Base-by-base conservation (phyloP, 2,797 vertebrate species). In the Nyctibius grandis region DNA sequence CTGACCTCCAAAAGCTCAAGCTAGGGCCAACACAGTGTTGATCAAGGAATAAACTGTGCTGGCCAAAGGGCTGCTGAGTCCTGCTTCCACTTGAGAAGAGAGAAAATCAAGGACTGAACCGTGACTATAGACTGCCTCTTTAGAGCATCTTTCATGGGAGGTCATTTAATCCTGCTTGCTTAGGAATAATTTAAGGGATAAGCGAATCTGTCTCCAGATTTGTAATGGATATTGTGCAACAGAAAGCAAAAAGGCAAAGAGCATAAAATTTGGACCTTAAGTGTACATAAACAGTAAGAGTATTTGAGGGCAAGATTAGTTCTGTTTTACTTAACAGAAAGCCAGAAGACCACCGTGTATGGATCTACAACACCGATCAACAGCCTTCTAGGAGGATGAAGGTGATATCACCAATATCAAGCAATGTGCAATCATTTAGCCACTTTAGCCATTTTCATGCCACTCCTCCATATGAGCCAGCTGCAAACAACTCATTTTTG, bases 401-500 rank as follows among this genome's bases (percentile, higher is more conserved):
- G 61, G 59, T 26, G 95, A 85, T 53, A 42, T 61, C 78, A 82
- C 48, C 76, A 93, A 19, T 84, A 88, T 89, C 42, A 85, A 82
- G 63, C 60, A 92, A 60, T 60, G 33, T 65, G 61, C 54, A 77
- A 25, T 60, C 86, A 82, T 94, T 88, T 96, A 94, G 83, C 89
- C 47, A 38, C 29, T n/a, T n/a, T n/a, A n/a, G n/a, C n/a, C n/a
- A n/a, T n/a, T 48, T 97, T 73, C 67, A 51, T 89, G 59, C 53
- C 78, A 33, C 67, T 91, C 86, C 57, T 40, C 20, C 60, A 18
- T 29, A 44, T 22, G 31, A 93, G 73, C 77, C 75, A 95, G 63
- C 36, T 34, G 61, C 70, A 96, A 92, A 61, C 79, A 79, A 75
- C 70, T 90, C 56, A 57, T 95, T 96, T 96, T 75, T 93, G 33